A percentile compares a stretch with the other conserved stretches of the same genome.
Conservation (phyloP, 2,797 vertebrate genomes). For the Anas georgica region DNA sequence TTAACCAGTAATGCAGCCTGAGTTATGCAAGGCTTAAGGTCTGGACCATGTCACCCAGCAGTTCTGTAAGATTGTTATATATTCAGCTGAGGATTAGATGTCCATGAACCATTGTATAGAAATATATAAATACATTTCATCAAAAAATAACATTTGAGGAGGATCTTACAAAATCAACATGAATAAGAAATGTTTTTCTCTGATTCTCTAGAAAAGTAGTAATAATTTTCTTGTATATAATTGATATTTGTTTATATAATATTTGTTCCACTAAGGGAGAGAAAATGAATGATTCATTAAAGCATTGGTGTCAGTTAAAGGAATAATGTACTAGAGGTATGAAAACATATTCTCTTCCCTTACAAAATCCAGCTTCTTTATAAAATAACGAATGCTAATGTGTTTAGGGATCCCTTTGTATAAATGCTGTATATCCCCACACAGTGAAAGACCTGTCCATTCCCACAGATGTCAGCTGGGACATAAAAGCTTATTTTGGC, state of each 20-base stretch:
- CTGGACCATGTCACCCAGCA: constrained; percentile 42
- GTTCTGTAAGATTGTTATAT: neutral
- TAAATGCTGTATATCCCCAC: neutral
- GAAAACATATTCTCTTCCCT: constrained; percentile 29
- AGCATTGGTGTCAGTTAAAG: neutral
- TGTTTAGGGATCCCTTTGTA: constrained; percentile 7
- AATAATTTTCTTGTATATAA: neutral
- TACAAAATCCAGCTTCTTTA: neutral
- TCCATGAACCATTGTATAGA: neutral
- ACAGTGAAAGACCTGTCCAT: constrained; percentile 10
- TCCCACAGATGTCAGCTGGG: constrained; percentile 45
- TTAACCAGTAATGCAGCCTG: neutral
- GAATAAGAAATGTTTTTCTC: neutral
- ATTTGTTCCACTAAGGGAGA: neutral
- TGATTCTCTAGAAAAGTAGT: neutral
- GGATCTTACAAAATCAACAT: neutral
- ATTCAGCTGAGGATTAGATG: constrained; percentile 21
- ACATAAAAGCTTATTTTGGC: constrained; percentile 59
- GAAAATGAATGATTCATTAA: neutral
- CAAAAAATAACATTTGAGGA: neutral
- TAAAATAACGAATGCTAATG: constrained; percentile 11
- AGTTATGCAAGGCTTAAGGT: neutral
- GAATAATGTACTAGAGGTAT: constrained; percentile 24
- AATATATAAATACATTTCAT: neutral
- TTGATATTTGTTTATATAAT: neutral